Evolutionary conservation across 2,113 vertebrate genomes (phyloP).

Genomic region (Mellivora capensis): DNA sequence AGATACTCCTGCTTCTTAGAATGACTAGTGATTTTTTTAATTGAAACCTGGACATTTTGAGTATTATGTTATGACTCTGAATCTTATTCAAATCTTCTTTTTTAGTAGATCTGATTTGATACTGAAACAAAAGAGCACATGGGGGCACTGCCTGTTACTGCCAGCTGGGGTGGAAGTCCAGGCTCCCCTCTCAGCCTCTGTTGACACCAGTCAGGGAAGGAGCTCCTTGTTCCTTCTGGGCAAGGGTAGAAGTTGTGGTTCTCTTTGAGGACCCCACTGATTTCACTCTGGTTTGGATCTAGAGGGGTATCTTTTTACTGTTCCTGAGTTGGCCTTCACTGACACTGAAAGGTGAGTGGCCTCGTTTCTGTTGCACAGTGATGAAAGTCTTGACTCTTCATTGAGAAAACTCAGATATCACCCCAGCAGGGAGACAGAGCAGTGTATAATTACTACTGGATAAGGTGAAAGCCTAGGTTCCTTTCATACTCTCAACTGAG

Average conservation of each 20-base stretch:
- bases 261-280: not conserved
- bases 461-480: not conserved
- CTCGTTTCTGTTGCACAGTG: not conserved
- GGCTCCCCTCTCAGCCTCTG: not conserved
- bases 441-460: not conserved
- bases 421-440: not conserved
- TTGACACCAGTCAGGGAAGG: not conserved
- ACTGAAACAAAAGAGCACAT: not conserved
- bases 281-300: not conserved
- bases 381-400: not conserved
- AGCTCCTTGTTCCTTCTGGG: not conserved
- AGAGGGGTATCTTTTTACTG: not conserved
- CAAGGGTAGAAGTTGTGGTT: not conserved
- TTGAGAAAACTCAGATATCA: not conserved
- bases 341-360: not conserved
- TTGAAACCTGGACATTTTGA: not conserved
- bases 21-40: not conserved
- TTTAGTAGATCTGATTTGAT: not conserved
- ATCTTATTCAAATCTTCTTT: not conserved
- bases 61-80: not conserved
- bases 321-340: not conserved
- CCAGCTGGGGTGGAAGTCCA: not conserved
- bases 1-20: constrained; percentile 13
- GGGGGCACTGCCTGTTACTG: not conserved
- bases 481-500: not conserved